Conservation (phyloP, 2,797 vertebrate species). For the Characodon lateralis region DNA sequence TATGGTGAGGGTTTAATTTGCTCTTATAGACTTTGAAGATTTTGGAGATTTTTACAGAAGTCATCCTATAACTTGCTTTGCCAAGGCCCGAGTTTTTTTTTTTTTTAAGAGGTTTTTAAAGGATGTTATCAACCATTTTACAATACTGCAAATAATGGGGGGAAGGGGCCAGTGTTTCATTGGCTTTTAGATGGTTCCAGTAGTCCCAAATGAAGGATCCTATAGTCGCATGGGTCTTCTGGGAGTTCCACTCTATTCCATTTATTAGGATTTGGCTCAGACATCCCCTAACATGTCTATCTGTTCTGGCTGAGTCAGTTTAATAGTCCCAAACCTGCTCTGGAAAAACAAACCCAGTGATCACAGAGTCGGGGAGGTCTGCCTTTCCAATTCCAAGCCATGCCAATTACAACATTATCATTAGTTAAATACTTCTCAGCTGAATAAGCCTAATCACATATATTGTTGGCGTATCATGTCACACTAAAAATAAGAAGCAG, state of each 20-base stretch:
- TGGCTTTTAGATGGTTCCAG: conserved; percentile 7
- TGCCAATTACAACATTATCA: conserved; percentile 49
- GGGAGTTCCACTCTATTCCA: conserved; percentile 10
- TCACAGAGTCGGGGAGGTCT: conserved; percentile 49
- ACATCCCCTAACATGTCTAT: conserved; percentile 21
- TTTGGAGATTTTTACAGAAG: neutral
- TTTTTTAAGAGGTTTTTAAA: neutral
- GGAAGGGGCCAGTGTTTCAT: neutral
- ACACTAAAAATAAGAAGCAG: conserved; percentile 43
- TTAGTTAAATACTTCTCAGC: conserved; percentile 45
- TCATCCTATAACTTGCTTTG: conserved; percentile 3
- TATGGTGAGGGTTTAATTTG: neutral
- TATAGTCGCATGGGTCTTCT: neutral
- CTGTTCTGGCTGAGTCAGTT: conserved; percentile 25
- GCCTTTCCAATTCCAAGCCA: conserved; percentile 19
- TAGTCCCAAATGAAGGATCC: neutral
- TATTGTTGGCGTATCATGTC: conserved; percentile 57
- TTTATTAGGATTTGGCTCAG: conserved; percentile 16
- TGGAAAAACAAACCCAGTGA: conserved; percentile 53
- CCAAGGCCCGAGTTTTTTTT: neutral
- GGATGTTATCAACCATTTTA: conserved; percentile 1
- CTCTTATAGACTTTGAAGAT: neutral
- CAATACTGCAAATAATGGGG: neutral
- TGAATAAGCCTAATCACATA: conserved; percentile 67
- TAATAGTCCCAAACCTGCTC: conserved; percentile 40